Percentiles rank a stretch among this genome's conserved stretches.
These are phyloP conservation scores for Apomyelois bistriatella DNA, from an alignment of 2,888 invertebrate genomes.

Conservation along the genomic window DNA sequence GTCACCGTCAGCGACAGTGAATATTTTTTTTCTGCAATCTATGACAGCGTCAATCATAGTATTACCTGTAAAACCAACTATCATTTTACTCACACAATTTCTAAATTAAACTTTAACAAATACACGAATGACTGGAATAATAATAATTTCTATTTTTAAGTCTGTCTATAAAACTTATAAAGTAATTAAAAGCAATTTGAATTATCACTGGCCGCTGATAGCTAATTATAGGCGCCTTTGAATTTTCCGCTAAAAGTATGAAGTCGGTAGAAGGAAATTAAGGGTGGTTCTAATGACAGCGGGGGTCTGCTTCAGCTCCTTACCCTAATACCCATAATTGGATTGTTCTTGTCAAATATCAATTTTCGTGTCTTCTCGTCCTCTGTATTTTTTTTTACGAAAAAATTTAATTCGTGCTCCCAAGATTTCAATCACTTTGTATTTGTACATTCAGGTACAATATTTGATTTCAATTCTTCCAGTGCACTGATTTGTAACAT, in stretches of 20 bases:
- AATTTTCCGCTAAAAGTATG: conserved; percentile 18
- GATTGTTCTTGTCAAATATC: conserved; percentile 31
- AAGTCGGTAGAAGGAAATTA: conserved; percentile 19
- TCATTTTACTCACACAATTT: too few species aligned
- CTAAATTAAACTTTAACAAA: too few species aligned
- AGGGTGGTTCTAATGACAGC: conserved; percentile 21
- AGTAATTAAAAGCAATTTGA: conserved; percentile 18
- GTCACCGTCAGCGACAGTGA: too few species aligned
- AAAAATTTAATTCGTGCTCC: background rate
- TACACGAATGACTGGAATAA: background rate
- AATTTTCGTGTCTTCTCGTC: conserved; percentile 21
- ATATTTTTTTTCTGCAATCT: too few species aligned
- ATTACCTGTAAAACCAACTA: too few species aligned
- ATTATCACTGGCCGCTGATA: conserved; percentile 21
- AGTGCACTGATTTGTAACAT: too few species aligned
- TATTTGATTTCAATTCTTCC: too few species aligned
- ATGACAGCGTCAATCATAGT: too few species aligned
- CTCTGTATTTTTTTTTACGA: conserved; percentile 1
- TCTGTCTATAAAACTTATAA: background rate
- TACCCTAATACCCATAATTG: conserved; percentile 30
- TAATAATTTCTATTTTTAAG: too few species aligned
- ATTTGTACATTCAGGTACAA: background rate
- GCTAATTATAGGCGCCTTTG: conserved; percentile 24
- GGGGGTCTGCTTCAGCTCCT: conserved; percentile 17
- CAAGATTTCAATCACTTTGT: background rate